These are phyloP conservation scores for Tapirus indicus DNA, from an alignment of 2,797 vertebrate species.

Conservation along the genomic window DNA sequence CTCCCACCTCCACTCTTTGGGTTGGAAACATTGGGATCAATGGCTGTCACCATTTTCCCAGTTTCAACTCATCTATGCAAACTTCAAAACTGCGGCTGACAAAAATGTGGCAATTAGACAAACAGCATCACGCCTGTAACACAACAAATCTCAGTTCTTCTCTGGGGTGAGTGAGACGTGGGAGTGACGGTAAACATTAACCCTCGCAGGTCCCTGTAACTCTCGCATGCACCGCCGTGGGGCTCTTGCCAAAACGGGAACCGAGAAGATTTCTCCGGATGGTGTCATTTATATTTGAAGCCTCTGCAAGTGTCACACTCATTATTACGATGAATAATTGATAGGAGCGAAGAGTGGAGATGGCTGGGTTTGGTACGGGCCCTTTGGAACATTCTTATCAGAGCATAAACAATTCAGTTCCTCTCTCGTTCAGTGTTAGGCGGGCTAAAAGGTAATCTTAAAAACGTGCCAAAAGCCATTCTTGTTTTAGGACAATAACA, in stretches of 20 bases:
- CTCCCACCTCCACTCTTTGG: neutral
- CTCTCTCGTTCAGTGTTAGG: neutral
- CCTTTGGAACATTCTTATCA: neutral
- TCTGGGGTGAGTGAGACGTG: rapidly evolving
- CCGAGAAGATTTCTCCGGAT: neutral
- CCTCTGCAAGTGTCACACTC: constrained; percentile 7
- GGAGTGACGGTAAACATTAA: rapidly evolving
- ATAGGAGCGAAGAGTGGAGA: neutral
- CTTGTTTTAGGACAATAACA: neutral
- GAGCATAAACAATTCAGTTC: neutral
- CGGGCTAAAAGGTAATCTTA: neutral
- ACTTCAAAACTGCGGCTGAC: neutral
- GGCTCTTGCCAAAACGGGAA: neutral
- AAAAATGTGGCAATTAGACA: neutral
- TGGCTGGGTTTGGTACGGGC: neutral
- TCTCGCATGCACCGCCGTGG: rapidly evolving
- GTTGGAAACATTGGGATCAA: neutral
- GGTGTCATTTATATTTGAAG: neutral
- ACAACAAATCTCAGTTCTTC: neutral
- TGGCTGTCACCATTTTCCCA: neutral
- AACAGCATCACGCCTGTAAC: rapidly evolving
- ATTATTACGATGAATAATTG: constrained; percentile 21
- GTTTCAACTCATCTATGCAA: neutral
- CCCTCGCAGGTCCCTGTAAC: rapidly evolving
- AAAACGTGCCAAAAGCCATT: neutral